phyloP scores from a whole-genome alignment of 1,140 invertebrate species.

The Caenorhabditis briggsae region DNA sequence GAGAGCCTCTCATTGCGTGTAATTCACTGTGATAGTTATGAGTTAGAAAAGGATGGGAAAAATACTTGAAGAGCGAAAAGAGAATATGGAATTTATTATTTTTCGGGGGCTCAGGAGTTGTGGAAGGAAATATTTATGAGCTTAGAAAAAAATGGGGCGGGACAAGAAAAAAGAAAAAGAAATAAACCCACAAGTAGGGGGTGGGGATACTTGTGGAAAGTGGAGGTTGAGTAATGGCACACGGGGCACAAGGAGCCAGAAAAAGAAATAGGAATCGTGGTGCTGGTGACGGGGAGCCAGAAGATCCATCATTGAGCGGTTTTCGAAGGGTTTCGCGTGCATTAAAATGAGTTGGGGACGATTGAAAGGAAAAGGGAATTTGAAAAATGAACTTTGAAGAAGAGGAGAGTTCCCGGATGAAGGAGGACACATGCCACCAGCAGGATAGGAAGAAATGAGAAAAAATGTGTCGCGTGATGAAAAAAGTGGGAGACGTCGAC shows the following conservation, averaged over 20 bases:
- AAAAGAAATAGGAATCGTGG: neutral
- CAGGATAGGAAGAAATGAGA: neutral
- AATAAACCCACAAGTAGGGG: neutral
- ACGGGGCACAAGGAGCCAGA: neutral
- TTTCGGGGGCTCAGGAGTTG: constrained; percentile 38
- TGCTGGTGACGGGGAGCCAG: neutral
- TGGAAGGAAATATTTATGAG: constrained; percentile 42
- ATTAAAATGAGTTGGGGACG: neutral
- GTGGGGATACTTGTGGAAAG: constrained; percentile 14
- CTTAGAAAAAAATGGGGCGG: neutral
- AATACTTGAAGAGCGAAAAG: neutral
- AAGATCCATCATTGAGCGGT: neutral
- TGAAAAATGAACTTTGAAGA: constrained; percentile 33
- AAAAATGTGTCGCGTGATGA: constrained; percentile 54
- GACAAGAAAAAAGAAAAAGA: neutral
- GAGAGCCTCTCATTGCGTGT: neutral
- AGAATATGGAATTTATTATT: constrained; percentile 47
- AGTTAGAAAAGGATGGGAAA: neutral
- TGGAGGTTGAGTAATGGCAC: constrained; percentile 44
- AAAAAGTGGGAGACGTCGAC: constrained; percentile 10
- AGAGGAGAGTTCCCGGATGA: neutral
- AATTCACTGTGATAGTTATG: constrained; percentile 18
- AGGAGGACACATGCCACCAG: constrained; percentile 8
- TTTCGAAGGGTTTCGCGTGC: neutral
- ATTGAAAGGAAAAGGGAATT: neutral